Percentiles rank a stretch among this genome's conserved stretches.
These are phyloP conservation scores for Pyrgus malvae DNA, from an alignment of 2,888 invertebrate species.

Conservation along the genomic window DNA sequence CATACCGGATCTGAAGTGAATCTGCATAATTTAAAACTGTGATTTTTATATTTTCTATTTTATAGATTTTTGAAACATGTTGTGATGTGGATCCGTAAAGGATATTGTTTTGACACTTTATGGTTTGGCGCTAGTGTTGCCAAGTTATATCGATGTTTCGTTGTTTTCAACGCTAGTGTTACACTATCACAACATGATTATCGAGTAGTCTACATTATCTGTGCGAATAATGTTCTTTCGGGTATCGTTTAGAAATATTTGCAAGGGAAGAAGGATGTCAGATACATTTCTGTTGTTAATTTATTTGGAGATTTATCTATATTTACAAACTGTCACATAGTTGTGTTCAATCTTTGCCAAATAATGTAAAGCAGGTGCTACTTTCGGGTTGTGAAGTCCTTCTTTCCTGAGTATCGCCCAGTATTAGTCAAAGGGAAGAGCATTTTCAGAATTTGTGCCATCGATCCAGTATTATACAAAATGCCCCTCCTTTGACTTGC, in stretches of 20 bases:
- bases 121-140: conserved; percentile 48
- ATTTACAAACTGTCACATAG: conserved; percentile 23
- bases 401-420: conserved; percentile 73
- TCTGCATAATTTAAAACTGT: conserved; percentile 81
- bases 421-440: conserved; percentile 77
- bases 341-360: conserved; percentile 53
- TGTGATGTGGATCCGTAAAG: conserved; percentile 59
- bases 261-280: conserved; percentile 69
- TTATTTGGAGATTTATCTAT: conserved; percentile 24
- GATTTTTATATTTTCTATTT: conserved; percentile 78
- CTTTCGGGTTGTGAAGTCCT: conserved; percentile 76
- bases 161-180: conserved; percentile 50
- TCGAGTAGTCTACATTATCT: conserved; percentile 50
- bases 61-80: conserved; percentile 77
- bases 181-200: conserved; percentile 69
- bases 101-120: conserved; percentile 44
- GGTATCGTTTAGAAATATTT: conserved; percentile 57
- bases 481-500: conserved; percentile 73
- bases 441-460: conserved; percentile 77
- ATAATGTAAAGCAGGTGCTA: conserved; percentile 68
- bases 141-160: conserved; percentile 46
- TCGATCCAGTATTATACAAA: conserved; percentile 76
- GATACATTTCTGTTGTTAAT: conserved; percentile 41
- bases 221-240: conserved; percentile 48
- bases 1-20: conserved; percentile 76